Percentiles rank a stretch among this genome's conserved stretches.
Evolutionary conservation across 2,888 invertebrate genomes (phyloP).

Genomic region (Resseliella maxima): DNA sequence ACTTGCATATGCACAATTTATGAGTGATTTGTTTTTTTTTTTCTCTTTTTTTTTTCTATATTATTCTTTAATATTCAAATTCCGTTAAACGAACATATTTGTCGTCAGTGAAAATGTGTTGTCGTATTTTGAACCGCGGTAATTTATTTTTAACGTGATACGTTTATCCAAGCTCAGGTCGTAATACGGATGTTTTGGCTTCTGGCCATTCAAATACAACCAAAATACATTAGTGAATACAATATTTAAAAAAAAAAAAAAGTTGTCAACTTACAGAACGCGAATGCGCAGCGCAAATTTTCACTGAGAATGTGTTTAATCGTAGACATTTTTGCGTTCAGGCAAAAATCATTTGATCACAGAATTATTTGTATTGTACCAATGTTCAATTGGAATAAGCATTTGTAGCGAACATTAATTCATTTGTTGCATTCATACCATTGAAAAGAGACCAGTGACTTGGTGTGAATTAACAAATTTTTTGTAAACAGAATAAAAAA

Average conservation of each 20-base stretch:
- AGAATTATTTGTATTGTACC: not conserved
- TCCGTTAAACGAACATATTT: too few relatives aligned
- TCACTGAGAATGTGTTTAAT: not conserved
- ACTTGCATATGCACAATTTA: too few relatives aligned
- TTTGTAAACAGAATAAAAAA: too few relatives aligned
- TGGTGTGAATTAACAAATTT: too few relatives aligned
- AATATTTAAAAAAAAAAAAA: not conserved
- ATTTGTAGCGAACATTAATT: not conserved
- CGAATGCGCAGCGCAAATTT: conserved; percentile 16
- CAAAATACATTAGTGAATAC: not conserved
- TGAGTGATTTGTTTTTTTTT: too few relatives aligned
- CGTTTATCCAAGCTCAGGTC: not conserved
- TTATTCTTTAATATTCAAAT: too few relatives aligned
- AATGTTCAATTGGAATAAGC: not conserved
- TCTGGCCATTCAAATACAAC: conserved; percentile 18
- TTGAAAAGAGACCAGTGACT: not conserved
- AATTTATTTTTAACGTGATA: not conserved
- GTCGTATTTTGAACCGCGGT: too few relatives aligned
- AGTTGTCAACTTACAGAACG: not conserved
- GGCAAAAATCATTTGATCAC: not conserved
- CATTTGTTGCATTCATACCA: not conserved
- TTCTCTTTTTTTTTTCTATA: too few relatives aligned
- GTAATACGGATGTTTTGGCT: conserved; percentile 15
- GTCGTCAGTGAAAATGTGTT: not conserved
- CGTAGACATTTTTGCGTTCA: conserved; percentile 5